phyloP scores from a whole-genome alignment of 2,797 vertebrate species.

The Acanthornis magna region DNA sequence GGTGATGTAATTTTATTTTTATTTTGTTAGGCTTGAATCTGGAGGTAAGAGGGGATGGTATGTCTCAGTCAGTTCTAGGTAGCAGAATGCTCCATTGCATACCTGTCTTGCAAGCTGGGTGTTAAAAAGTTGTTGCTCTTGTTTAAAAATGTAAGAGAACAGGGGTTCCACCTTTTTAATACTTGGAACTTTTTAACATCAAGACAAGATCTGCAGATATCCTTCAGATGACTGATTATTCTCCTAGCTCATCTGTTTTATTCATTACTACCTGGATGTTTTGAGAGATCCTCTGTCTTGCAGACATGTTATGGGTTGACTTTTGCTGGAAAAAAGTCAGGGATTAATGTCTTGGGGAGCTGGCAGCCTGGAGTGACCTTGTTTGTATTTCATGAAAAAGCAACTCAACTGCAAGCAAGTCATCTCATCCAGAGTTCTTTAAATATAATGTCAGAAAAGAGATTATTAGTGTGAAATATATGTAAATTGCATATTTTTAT shows the following conservation, averaged over 20 bases:
- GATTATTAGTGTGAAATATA: slow-evolving; percentile 91
- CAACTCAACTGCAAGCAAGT: slow-evolving; percentile 31
- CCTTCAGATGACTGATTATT: slow-evolving; percentile 24
- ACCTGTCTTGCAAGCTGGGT: slow-evolving; percentile 8
- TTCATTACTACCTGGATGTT: neutral
- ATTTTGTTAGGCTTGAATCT: neutral
- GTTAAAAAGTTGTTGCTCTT: slow-evolving; percentile 6
- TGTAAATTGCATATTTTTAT: slow-evolving; percentile 92
- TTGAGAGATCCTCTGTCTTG: neutral
- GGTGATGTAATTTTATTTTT: slow-evolving; percentile 29
- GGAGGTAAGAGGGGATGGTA: neutral
- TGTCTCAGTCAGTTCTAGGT: neutral
- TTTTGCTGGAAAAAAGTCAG: slow-evolving; percentile 13
- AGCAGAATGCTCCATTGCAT: neutral
- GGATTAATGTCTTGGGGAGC: neutral
- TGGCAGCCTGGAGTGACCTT: slow-evolving; percentile 26
- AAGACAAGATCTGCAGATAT: slow-evolving; percentile 39
- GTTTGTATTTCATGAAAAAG: slow-evolving; percentile 44
- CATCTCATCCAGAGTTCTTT: slow-evolving; percentile 54
- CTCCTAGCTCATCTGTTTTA: slow-evolving; percentile 40
- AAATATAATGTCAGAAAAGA: slow-evolving; percentile 63
- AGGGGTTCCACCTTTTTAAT: neutral
- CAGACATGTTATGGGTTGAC: neutral
- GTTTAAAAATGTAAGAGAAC: neutral
- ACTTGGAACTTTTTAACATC: neutral